Evolutionary conservation across 1,140 invertebrate genomes (phyloP).

Genomic region (Glossosoma conforme): DNA sequence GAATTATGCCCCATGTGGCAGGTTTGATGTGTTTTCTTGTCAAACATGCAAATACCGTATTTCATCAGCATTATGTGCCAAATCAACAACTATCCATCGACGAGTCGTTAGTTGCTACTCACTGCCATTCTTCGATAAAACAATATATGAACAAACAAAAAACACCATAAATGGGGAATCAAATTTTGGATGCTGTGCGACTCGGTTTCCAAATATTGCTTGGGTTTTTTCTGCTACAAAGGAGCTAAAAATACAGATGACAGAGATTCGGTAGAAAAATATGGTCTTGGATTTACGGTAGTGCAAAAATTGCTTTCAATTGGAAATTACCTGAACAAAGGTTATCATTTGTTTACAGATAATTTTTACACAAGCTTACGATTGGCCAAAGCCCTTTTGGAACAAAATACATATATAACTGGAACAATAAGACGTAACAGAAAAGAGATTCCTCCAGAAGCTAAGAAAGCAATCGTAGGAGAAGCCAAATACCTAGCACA

Average conservation of each 20-base stretch:
- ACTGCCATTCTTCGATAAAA: too few species aligned
- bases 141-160: too few species aligned
- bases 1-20: conserved; percentile 31
- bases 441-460: conserved; percentile 17
- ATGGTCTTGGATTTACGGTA: conserved; percentile 27
- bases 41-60: conserved; percentile 32
- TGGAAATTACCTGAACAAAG: conserved; percentile 33
- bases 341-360: conserved; percentile 32
- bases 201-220: conserved; percentile 21
- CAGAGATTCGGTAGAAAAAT: conserved; percentile 24
- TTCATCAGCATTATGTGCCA: conserved; percentile 25
- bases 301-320: conserved; percentile 32
- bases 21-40: conserved; percentile 29
- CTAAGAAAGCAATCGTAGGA: conserved; percentile 21
- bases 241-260: conserved; percentile 27
- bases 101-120: conserved; percentile 11
- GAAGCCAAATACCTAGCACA: conserved; percentile 16
- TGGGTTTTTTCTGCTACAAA: conserved; percentile 27
- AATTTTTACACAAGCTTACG: conserved; percentile 28
- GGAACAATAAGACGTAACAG: too few species aligned
- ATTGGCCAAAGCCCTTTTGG: conserved; percentile 24
- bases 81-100: conserved; percentile 8
- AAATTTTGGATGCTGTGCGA: conserved; percentile 28
- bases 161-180: conserved; percentile 27
- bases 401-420: conserved; percentile 22